These are phyloP conservation scores for Acanthornis magna DNA, from an alignment of 2,797 vertebrate species.

Conservation along the genomic window DNA sequence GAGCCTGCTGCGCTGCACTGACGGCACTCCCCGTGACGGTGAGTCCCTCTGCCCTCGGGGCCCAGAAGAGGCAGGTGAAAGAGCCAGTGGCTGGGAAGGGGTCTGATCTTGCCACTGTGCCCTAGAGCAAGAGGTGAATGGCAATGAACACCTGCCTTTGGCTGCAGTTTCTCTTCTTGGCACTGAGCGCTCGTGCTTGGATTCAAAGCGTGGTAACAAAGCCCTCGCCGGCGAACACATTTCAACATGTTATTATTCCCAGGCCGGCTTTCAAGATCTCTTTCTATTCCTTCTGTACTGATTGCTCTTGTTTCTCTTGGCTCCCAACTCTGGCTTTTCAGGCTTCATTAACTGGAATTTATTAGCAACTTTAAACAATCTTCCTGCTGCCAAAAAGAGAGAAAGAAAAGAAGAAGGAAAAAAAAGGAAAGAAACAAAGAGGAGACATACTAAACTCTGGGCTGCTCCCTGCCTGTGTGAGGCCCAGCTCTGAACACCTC, in stretches of 20 bases:
- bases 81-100: constrained; percentile 56
- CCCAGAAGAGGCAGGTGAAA: constrained; percentile 53
- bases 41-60: not conserved
- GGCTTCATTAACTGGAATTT: constrained; percentile 70
- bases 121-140: constrained; percentile 27
- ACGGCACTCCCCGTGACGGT: not conserved
- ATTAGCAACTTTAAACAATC: constrained; percentile 67
- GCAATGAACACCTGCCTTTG: constrained; percentile 67
- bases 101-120: constrained; percentile 64
- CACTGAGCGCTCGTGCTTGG: not conserved
- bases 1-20: not conserved
- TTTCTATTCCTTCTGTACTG: constrained; percentile 64
- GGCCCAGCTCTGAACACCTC: constrained; percentile 12
- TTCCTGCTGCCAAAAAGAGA: constrained; percentile 30
- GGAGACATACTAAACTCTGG: not conserved
- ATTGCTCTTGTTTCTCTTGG: constrained; percentile 67
- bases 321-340: constrained; percentile 61
- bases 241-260: constrained; percentile 69
- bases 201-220: constrained; percentile 60
- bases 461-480: constrained; percentile 50
- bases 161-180: constrained; percentile 52
- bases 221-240: constrained; percentile 51
- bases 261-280: constrained; percentile 58
- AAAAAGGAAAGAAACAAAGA: constrained; percentile 10
- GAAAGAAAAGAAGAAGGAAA: not conserved